Evolutionary conservation across 2,797 vertebrate species (phyloP).

Genomic region (Manis crassicaudata): DNA sequence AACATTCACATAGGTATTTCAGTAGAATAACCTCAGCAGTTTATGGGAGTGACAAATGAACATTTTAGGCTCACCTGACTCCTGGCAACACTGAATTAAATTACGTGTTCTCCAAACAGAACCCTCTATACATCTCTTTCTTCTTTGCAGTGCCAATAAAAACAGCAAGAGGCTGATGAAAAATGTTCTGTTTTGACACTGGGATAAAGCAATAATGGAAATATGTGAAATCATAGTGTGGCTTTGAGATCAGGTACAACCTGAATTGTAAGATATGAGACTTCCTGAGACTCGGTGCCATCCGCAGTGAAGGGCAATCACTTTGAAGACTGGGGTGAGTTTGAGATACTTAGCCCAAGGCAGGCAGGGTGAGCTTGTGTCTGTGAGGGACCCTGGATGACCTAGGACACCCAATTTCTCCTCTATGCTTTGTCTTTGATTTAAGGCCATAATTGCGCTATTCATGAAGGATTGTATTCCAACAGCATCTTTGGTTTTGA

Average conservation of each 20-base stretch:
- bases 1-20: not conserved
- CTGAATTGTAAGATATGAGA: not conserved
- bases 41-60: slow-evolving; percentile 47
- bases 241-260: not conserved
- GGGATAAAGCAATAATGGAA: slow-evolving; percentile 25
- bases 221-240: not conserved
- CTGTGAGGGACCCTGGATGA: not conserved
- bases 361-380: too few species aligned
- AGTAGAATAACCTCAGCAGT: slow-evolving; percentile 29
- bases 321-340: not conserved
- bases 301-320: not conserved
- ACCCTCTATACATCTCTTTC: slow-evolving; percentile 4
- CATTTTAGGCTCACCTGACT: slow-evolving; percentile 60
- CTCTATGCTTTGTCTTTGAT: not conserved
- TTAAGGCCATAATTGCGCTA: not conserved
- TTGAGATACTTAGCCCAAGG: too few species aligned
- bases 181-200: slow-evolving; percentile 7
- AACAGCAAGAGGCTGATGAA: slow-evolving; percentile 67
- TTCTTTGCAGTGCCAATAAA: slow-evolving; percentile 57
- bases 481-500: not conserved
- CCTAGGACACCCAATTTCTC: not conserved
- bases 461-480: not conserved
- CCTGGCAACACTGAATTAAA: not conserved
- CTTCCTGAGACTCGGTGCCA: not conserved
- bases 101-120: slow-evolving; percentile 34